Conservation (phyloP, 1,140 invertebrate genomes). For the Neodiprion pinetum region DNA sequence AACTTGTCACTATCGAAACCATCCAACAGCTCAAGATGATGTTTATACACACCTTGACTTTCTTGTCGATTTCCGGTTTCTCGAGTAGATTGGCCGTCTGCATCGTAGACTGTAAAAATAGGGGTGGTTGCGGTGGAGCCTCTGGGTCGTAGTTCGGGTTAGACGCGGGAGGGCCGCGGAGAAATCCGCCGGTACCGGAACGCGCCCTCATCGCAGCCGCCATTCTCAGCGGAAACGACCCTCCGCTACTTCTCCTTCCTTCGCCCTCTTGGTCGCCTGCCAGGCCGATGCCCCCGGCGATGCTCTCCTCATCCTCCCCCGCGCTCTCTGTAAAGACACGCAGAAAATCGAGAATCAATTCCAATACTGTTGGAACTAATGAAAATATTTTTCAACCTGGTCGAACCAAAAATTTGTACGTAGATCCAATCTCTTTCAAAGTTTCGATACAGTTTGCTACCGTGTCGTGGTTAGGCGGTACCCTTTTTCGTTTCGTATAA, state of each 20-base stretch:
- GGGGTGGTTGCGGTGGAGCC: conserved; percentile 43
- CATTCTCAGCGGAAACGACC: conserved; percentile 41
- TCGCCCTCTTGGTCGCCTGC: conserved; percentile 47
- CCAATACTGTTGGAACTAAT: no score
- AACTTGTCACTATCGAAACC: no score
- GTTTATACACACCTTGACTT: conserved; percentile 61
- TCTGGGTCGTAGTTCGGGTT: conserved; percentile 56
- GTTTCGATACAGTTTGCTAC: no score
- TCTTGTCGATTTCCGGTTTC: conserved; percentile 64
- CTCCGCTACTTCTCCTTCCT: conserved; percentile 6
- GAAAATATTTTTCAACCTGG: no score
- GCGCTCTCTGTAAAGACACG: conserved; percentile 49
- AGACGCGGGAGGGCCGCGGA: conserved; percentile 40
- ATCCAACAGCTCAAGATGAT: no score
- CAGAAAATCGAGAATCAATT: background rate
- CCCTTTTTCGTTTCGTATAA: no score
- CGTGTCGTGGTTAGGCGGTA: no score
- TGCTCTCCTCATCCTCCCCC: conserved; percentile 56
- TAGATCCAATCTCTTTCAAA: no score
- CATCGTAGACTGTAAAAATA: conserved; percentile 29
- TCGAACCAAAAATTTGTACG: no score
- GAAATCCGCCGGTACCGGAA: conserved; percentile 42
- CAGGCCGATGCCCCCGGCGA: conserved; percentile 43
- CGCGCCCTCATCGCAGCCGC: conserved; percentile 33
- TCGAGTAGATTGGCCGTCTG: conserved; percentile 55